Conservation (phyloP, 2,888 invertebrate species). For the Amaurobius ferox region DNA sequence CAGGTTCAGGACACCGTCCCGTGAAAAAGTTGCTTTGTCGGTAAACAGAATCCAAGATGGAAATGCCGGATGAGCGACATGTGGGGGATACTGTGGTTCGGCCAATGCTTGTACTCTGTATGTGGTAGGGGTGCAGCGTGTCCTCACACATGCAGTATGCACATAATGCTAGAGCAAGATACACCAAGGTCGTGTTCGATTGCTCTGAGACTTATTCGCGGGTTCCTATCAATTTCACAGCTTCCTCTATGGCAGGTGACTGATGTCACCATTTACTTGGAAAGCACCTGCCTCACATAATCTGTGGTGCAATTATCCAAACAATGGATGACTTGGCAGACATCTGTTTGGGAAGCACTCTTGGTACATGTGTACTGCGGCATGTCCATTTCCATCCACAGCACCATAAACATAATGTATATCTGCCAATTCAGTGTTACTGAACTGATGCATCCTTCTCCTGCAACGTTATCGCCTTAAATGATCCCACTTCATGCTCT, state of each 20-base stretch:
- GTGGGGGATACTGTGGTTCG: too few species aligned
- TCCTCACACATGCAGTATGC: constrained; percentile 38
- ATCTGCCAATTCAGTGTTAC: constrained; percentile 6
- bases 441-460: constrained; percentile 5
- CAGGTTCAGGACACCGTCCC: too few species aligned
- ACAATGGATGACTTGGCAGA: constrained; percentile 30
- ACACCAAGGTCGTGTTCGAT: constrained; percentile 22
- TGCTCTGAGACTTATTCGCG: constrained; percentile 1
- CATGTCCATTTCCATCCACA: constrained; percentile 19
- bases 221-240: not conserved
- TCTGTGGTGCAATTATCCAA: constrained; percentile 8
- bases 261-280: not conserved
- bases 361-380: constrained; percentile 13
- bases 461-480: constrained; percentile 2
- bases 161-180: constrained; percentile 5
- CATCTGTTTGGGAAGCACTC: constrained; percentile 22
- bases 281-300: not conserved
- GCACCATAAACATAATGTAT: constrained; percentile 25
- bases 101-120: constrained; percentile 23
- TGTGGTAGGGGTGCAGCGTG: constrained; percentile 19
- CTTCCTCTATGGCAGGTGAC: constrained; percentile 7
- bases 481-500: not conserved
- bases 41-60: too few species aligned
- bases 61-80: too few species aligned
- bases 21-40: too few species aligned